Base-by-base conservation (phyloP, 2,113 vertebrate species). In the Melanerpes formicivorus region DNA sequence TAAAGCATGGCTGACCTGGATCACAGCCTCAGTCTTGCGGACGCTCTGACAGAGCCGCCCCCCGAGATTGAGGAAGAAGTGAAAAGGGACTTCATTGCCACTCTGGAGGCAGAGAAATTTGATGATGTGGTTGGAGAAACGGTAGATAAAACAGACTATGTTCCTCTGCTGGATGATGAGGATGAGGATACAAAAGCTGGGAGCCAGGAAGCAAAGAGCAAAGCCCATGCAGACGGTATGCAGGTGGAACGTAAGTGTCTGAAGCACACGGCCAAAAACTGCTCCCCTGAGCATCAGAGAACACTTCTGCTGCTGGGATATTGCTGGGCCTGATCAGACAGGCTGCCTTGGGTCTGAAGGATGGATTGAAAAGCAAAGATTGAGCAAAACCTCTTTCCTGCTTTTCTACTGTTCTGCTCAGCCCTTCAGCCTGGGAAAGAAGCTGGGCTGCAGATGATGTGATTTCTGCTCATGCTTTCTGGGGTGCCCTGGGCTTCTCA, bases 61-160 rank as follows among this genome's bases (percentile, higher is more conserved):
- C 98, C 96, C 7, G 92, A 97, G 34, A 95, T 98, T 5, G 98
- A 98, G 23, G 98, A 98, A 44, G 97, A 97, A 73, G 98, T 99
- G 95, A 97, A 99, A 79, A 96, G 98, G 75, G 99, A 99, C 96
- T 99, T 99, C 69, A 98, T 99, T 4, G 98, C 98, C 63, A 96
- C 98, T 0, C 96, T 99, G 97, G 99, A 99, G 96, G 98, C 98
- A 0, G 99, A 99, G 97, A 62, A 97, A 9, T 99, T 98, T 19
- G 98, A 99, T 0, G 99, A 99, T 16, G 96, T 98, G 95, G 98
- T 99, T 1, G 99, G 99, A 18, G 99, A 99, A 96, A 99, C 97
- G 0, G 99, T 99, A 25, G 98, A 98, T 22, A 99, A 99, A 95
- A 98, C 98, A 2, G 98, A 99, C 93, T 99, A 98, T 9, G 97